These are phyloP conservation scores for Furcula furcula DNA, from an alignment of 2,888 invertebrate species.

Conservation along the genomic window DNA sequence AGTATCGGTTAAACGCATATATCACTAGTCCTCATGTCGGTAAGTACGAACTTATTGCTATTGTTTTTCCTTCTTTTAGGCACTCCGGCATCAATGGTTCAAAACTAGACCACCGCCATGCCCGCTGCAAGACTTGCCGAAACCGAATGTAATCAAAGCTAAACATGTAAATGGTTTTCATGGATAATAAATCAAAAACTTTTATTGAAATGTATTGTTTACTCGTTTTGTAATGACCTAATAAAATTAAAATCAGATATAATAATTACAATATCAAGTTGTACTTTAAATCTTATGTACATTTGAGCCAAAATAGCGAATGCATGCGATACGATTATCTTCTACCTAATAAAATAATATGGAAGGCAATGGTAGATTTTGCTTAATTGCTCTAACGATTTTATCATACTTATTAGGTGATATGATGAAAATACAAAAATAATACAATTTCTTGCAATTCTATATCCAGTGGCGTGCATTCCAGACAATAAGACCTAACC, in stretches of 20 bases:
- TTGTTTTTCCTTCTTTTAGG: conserved; percentile 80
- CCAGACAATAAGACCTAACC: no score
- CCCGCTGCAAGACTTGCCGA: conserved; percentile 84
- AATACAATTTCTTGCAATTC: no score
- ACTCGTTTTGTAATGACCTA: conserved; percentile 43
- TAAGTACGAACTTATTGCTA: no score
- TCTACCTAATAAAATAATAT: conserved; percentile 9
- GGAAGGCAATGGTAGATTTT: conserved; percentile 11
- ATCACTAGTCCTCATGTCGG: no score
- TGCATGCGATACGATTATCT: conserved; percentile 9
- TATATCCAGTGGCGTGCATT: no score
- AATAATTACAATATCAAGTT: conserved; percentile 56
- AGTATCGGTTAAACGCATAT: no score
- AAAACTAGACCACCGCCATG: conserved; percentile 85
- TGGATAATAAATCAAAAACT: no score
- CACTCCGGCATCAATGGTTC: conserved; percentile 88
- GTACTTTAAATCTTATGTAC: conserved; percentile 57
- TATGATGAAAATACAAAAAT: no score
- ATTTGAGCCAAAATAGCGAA: conserved; percentile 49
- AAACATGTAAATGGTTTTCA: conserved; percentile 35
- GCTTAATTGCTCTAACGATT: background rate
- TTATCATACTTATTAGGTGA: background rate
- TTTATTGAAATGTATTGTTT: conserved; percentile 43
- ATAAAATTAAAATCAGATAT: conserved; percentile 44
- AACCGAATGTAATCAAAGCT: conserved; percentile 68